Conservation (phyloP, 2,888 invertebrate genomes). For the Apamea monoglypha region DNA sequence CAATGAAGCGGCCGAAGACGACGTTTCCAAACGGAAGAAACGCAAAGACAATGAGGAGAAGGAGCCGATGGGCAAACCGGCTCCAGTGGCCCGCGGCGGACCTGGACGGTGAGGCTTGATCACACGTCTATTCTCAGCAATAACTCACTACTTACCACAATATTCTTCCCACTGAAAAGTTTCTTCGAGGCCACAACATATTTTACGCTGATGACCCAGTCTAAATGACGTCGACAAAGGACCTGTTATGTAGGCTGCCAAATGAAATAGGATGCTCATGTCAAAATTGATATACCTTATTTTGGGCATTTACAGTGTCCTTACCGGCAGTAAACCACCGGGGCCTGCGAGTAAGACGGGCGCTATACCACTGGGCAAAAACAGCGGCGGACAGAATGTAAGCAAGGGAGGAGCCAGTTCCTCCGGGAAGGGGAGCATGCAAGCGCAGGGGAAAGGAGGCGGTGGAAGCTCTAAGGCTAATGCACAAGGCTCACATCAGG, state of each 20-base stretch:
- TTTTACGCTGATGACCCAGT: neutral
- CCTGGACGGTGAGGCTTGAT: slow-evolving; percentile 78
- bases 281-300: slow-evolving; percentile 14
- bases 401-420: slow-evolving; percentile 74
- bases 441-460: slow-evolving; percentile 78
- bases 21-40: slow-evolving; percentile 93
- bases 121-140: neutral
- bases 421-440: slow-evolving; percentile 74
- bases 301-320: slow-evolving; percentile 71
- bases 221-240: neutral
- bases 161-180: neutral
- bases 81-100: slow-evolving; percentile 80
- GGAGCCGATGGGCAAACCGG: slow-evolving; percentile 90
- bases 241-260: neutral
- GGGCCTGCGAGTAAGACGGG: slow-evolving; percentile 90
- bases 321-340: slow-evolving; percentile 88
- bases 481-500: slow-evolving; percentile 80
- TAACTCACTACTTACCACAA: neutral
- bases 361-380: slow-evolving; percentile 81
- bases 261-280: neutral
- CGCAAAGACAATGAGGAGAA: slow-evolving; percentile 92
- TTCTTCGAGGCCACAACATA: neutral
- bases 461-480: slow-evolving; percentile 76
- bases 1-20: slow-evolving; percentile 90
- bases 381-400: slow-evolving; percentile 72